Percentiles rank a stretch among this genome's conserved stretches.
These are phyloP conservation scores for Mesembrinibis cayennensis DNA, from an alignment of 2,113 vertebrate species.

Conservation along the genomic window DNA sequence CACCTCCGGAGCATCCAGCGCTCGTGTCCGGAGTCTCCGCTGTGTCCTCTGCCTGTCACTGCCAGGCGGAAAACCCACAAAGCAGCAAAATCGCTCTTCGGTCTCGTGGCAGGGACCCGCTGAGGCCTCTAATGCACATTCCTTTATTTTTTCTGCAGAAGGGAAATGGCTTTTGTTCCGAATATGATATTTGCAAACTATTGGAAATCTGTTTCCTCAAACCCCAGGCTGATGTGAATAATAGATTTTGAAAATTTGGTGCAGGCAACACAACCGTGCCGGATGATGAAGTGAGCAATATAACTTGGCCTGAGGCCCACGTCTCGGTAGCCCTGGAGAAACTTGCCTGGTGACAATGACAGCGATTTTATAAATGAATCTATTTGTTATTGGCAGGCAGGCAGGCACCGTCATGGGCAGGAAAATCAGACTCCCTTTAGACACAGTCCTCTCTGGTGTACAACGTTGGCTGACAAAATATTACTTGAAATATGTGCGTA, in stretches of 20 bases:
- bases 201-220: not conserved
- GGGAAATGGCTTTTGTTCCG: not conserved
- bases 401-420: not conserved
- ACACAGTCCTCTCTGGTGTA: not conserved
- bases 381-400: conserved; percentile 36
- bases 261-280: rapidly evolving
- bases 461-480: not conserved
- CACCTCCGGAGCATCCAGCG: not conserved
- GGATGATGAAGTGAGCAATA: conserved; percentile 1
- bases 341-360: conserved; percentile 26
- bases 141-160: not conserved
- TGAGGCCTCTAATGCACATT: rapidly evolving
- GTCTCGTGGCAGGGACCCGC: not conserved
- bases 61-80: not conserved
- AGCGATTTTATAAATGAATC: conserved; percentile 32
- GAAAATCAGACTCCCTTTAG: not conserved
- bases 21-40: rapidly evolving
- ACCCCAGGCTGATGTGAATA: not conserved
- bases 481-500: not conserved
- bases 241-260: not conserved
- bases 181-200: not conserved
- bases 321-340: not conserved
- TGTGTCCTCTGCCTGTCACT: not conserved
- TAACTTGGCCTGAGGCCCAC: not conserved
- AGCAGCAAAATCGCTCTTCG: not conserved